These are phyloP conservation scores for Cerceris rybyensis DNA, from an alignment of 2,888 invertebrate genomes.

Conservation along the genomic window DNA sequence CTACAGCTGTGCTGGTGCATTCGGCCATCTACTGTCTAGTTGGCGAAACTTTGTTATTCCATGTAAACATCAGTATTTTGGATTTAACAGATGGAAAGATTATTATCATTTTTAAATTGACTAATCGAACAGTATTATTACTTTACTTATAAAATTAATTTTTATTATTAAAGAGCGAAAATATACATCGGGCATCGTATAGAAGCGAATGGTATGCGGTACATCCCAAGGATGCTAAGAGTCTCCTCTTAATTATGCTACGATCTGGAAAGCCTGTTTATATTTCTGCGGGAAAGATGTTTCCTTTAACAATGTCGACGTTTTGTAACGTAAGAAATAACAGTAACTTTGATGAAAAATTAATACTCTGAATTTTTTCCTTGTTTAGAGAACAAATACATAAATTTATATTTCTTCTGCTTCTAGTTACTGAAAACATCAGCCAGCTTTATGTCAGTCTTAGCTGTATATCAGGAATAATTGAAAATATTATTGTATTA, in stretches of 20 bases:
- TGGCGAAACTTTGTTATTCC: conserved; percentile 9
- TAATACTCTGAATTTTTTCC: too few species aligned
- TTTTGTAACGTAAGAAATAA: conserved; percentile 9
- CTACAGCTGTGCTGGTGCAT: neutral
- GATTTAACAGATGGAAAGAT: neutral
- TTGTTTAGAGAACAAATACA: too few species aligned
- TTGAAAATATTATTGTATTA: too few species aligned
- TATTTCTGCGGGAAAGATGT: conserved; percentile 23
- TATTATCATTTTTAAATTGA: neutral
- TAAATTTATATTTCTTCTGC: too few species aligned
- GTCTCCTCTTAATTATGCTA: conserved; percentile 14
- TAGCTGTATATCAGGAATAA: too few species aligned
- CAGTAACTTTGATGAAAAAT: neutral
- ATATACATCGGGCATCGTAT: conserved; percentile 2
- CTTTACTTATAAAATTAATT: neutral
- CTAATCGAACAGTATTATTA: neutral
- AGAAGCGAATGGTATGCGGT: conserved; percentile 8
- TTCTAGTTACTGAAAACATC: too few species aligned
- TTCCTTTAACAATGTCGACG: conserved; percentile 19
- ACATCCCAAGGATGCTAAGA: neutral
- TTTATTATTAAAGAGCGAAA: conserved; percentile 14
- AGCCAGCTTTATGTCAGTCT: too few species aligned
- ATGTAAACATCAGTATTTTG: conserved; percentile 6
- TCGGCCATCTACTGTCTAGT: conserved; percentile 6
- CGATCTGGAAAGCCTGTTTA: neutral